These are phyloP conservation scores for Micromys minutus DNA, from an alignment of 2,113 vertebrate genomes.

Conservation along the genomic window DNA sequence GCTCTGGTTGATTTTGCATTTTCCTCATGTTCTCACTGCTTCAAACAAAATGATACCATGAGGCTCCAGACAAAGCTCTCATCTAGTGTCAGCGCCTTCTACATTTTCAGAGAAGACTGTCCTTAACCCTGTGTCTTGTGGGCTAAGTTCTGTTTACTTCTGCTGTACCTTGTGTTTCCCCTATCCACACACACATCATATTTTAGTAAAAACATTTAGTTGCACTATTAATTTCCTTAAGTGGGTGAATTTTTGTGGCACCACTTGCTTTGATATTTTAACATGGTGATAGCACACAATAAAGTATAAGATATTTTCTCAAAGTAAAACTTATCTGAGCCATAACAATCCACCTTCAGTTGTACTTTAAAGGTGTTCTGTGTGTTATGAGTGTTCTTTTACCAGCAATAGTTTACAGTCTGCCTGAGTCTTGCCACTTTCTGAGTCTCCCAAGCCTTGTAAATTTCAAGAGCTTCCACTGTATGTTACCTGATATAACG, in stretches of 20 bases:
- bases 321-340: not conserved
- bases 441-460: not conserved
- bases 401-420: not conserved
- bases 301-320: not conserved
- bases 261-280: not conserved
- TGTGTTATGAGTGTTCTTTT: not conserved
- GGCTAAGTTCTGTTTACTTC: not conserved
- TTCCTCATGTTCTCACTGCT: not conserved
- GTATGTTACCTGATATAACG: not conserved
- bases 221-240: not conserved
- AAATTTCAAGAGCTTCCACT: not conserved
- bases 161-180: fast-evolving
- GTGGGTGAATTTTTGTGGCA: not conserved
- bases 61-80: not conserved
- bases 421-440: not conserved
- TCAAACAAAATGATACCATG: not conserved
- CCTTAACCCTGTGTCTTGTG: not conserved
- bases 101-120: not conserved
- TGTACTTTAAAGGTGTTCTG: not conserved
- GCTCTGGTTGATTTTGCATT: not conserved
- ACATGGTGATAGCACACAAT: not conserved
- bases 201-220: not conserved
- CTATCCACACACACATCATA: not conserved
- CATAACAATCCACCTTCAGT: not conserved
- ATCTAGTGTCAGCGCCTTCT: not conserved